These are phyloP conservation scores for Ailurus styani DNA, from an alignment of 2,113 vertebrate species.

Conservation along the genomic window DNA sequence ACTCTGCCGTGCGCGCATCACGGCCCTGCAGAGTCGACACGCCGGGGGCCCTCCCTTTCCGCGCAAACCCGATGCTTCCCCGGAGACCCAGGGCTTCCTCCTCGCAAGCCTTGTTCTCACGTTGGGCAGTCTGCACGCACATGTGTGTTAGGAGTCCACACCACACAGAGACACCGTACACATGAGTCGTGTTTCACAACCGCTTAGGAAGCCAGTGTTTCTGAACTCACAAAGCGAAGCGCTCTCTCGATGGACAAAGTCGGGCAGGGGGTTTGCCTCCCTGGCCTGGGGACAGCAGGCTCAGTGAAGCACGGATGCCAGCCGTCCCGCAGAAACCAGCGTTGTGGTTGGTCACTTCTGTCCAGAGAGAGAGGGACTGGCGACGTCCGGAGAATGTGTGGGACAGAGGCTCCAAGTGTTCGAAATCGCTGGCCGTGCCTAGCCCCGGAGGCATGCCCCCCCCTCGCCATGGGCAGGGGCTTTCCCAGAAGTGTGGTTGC, in stretches of 20 bases:
- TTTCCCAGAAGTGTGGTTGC: background rate
- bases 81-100: rapidly evolving
- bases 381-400: rapidly evolving
- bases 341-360: background rate
- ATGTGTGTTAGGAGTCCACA: background rate
- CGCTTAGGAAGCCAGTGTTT: background rate
- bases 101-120: background rate
- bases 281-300: rapidly evolving
- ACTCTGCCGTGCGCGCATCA: background rate
- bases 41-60: rapidly evolving
- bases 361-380: background rate
- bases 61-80: background rate
- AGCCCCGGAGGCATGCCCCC: no score
- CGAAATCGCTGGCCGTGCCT: background rate
- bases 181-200: background rate
- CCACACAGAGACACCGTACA: background rate
- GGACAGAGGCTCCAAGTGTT: no score
- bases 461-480: rapidly evolving
- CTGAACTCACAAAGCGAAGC: background rate
- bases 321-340: rapidly evolving
- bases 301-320: rapidly evolving
- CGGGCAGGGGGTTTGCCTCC: rapidly evolving
- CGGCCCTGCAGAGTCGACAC: rapidly evolving
- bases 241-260: background rate
- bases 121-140: rapidly evolving